Conservation (phyloP, 2,888 invertebrate species). For the Deroplatys truncata region DNA sequence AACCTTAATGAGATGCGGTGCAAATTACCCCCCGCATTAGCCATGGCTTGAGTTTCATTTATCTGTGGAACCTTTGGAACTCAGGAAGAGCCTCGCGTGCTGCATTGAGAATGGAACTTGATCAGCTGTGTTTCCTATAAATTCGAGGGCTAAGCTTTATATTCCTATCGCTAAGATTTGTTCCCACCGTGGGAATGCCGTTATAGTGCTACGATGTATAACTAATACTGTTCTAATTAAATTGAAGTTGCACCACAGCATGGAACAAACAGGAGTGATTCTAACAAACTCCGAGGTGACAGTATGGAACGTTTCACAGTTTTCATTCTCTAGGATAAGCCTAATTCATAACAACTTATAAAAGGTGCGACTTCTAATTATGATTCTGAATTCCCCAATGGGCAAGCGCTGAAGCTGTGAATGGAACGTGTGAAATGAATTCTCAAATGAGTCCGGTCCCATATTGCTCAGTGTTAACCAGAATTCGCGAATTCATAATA, state of each 20-base stretch:
- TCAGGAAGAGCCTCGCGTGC: background rate
- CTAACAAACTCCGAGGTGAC: background rate
- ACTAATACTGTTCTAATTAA: background rate
- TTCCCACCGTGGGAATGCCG: background rate
- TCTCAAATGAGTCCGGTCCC: too few relatives aligned
- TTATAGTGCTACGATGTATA: background rate
- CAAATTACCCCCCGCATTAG: too few relatives aligned
- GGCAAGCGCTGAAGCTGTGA: too few relatives aligned
- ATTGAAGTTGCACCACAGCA: background rate
- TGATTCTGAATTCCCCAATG: too few relatives aligned
- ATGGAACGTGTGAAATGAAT: too few relatives aligned
- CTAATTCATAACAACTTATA: too few relatives aligned
- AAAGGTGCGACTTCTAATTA: too few relatives aligned
- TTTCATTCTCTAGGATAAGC: too few relatives aligned
- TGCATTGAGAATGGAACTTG: background rate
- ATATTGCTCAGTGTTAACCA: too few relatives aligned
- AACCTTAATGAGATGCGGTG: too few relatives aligned
- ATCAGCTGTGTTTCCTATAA: background rate
- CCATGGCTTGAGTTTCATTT: background rate
- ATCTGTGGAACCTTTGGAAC: background rate
- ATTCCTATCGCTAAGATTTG: background rate
- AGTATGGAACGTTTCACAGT: too few relatives aligned
- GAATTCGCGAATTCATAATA: too few relatives aligned
- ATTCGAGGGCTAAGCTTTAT: background rate
- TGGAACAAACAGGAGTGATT: background rate